These are phyloP conservation scores for Trachythela sp. DNA, from an alignment of 64 coral and sea anemone genomes.

Conservation along the genomic window DNA sequence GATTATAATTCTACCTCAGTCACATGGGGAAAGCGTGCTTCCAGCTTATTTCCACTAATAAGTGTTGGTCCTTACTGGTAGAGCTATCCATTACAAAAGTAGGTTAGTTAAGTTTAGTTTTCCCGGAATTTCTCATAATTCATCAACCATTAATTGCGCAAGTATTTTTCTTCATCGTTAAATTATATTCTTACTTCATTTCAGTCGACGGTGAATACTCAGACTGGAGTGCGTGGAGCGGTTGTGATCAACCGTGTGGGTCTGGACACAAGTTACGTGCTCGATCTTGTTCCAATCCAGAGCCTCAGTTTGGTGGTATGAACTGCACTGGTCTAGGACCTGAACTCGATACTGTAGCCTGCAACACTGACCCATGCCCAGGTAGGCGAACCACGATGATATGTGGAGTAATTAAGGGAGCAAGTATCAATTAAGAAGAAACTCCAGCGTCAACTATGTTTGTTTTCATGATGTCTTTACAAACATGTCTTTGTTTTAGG, in stretches of 20 bases:
- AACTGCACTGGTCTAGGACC: conserved; percentile 61
- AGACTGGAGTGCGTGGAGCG: conserved; percentile 81
- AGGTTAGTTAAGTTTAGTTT: not conserved
- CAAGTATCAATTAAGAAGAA: not conserved
- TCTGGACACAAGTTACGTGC: conserved; percentile 71
- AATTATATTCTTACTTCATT: not conserved
- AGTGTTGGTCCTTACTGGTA: no score
- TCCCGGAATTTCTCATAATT: not conserved
- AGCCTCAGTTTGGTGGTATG: conserved; percentile 80
- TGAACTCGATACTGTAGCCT: conserved; percentile 60
- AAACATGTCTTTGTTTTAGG: no score
- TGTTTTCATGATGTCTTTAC: no score
- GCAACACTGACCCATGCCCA: conserved; percentile 87
- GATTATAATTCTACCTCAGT: no score
- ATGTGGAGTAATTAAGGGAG: not conserved
- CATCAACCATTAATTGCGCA: not conserved
- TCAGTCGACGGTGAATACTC: conserved; percentile 81
- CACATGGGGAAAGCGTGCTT: no score
- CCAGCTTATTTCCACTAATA: no score
- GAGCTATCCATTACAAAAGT: no score
- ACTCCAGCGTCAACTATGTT: no score
- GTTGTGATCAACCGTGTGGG: conserved; percentile 89
- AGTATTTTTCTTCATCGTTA: not conserved
- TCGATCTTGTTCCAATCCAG: conserved; percentile 85
- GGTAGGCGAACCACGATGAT: conserved; percentile 42